Evolutionary conservation across 2,113 vertebrate species (phyloP).

Genomic region (Paramisgurnus dabryanus): DNA sequence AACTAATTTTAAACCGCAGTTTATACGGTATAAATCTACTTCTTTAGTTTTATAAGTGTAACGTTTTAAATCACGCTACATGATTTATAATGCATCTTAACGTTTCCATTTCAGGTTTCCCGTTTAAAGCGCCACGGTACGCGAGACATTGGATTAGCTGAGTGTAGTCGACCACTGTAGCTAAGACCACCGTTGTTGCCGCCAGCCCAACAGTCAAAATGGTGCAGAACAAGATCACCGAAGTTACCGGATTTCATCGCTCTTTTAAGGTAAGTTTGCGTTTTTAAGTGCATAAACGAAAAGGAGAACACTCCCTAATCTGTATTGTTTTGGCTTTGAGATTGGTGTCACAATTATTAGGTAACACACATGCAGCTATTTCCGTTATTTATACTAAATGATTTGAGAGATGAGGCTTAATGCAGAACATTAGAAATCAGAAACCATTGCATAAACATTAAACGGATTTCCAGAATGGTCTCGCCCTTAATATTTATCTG

Average conservation of each 20-base stretch:
- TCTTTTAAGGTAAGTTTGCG: conserved; percentile 83
- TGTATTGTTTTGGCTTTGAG: not conserved
- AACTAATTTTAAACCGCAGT: not conserved
- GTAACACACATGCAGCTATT: not conserved
- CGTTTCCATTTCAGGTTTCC: conserved; percentile 64
- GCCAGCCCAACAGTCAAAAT: conserved; percentile 72
- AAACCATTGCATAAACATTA: conserved; percentile 8
- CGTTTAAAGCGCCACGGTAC: conserved; percentile 71
- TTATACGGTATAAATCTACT: not conserved
- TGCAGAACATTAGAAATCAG: not conserved
- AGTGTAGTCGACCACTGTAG: conserved; percentile 61
- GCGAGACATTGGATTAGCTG: conserved; percentile 68
- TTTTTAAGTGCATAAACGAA: not conserved
- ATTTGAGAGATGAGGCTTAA: not conserved
- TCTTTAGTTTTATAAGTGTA: not conserved
- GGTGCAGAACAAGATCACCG: conserved; percentile 90
- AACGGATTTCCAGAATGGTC: not conserved
- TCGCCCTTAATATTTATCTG: not conserved
- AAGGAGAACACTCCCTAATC: not conserved
- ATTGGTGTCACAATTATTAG: not conserved
- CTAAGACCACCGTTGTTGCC: conserved; percentile 52
- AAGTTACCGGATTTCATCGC: conserved; percentile 87
- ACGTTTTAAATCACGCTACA: not conserved
- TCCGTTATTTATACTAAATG: not conserved
- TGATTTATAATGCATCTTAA: not conserved